Percentiles rank a stretch among this genome's conserved stretches.
These are phyloP conservation scores for Nomada flava DNA, from an alignment of 2,888 invertebrate species.

Conservation along the genomic window DNA sequence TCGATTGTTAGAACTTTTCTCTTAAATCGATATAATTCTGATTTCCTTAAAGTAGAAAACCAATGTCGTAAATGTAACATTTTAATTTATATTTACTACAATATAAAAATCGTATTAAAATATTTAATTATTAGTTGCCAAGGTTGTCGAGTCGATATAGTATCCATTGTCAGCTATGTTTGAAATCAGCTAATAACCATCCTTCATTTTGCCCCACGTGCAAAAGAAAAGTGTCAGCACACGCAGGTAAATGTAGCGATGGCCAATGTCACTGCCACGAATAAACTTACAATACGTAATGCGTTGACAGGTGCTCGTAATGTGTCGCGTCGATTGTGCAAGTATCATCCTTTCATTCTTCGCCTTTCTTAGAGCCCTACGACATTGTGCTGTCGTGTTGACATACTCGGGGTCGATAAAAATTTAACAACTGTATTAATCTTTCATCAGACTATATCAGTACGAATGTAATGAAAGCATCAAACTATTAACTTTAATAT, in stretches of 20 bases:
- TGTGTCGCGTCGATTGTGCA: constrained; percentile 50
- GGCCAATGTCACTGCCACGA: constrained; percentile 64
- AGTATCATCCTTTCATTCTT: constrained; percentile 26
- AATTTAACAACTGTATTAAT: not conserved
- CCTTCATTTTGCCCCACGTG: constrained; percentile 16
- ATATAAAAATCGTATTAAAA: no score
- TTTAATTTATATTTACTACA: no score
- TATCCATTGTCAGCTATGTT: not conserved
- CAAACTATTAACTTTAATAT: not conserved
- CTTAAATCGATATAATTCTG: not conserved
- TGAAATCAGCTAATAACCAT: not conserved
- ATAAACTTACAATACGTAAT: constrained; percentile 62
- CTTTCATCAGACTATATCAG: not conserved
- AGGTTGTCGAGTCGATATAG: no score
- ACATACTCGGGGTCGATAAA: not conserved
- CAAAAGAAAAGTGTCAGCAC: constrained; percentile 16
- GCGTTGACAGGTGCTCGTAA: constrained; percentile 37
- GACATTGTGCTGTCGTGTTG: not conserved
- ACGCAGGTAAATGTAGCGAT: constrained; percentile 15
- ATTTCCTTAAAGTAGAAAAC: no score
- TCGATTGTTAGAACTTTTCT: no score
- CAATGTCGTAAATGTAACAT: no score
- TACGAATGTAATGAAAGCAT: not conserved
- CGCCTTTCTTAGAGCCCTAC: constrained; percentile 4
- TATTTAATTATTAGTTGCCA: no score